Evolutionary conservation across 2,113 vertebrate species (phyloP).

Genomic region (Struthidea cinerea): DNA sequence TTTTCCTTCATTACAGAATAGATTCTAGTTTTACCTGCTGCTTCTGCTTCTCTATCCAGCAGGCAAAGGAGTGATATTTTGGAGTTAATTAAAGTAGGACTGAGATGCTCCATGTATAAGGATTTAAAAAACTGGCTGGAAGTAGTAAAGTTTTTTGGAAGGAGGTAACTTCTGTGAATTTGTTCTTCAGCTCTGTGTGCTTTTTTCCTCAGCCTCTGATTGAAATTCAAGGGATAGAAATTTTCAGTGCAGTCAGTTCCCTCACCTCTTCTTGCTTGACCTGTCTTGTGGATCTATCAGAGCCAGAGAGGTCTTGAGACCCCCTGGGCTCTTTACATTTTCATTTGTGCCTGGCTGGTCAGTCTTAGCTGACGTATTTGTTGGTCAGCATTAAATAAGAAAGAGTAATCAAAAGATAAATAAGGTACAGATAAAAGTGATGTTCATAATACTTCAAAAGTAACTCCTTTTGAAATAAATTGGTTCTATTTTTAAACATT

Average conservation of each 20-base stretch:
- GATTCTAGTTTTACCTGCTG: neutral
- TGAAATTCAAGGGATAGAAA: constrained; percentile 21
- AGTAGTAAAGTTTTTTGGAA: neutral
- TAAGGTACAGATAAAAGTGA: neutral
- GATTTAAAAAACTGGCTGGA: neutral
- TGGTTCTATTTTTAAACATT: neutral
- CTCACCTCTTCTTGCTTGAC: constrained; percentile 33
- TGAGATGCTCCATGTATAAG: neutral
- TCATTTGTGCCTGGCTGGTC: constrained; percentile 12
- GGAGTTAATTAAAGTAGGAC: neutral
- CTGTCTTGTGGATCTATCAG: constrained; percentile 6
- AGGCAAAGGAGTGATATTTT: neutral
- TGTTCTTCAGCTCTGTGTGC: neutral
- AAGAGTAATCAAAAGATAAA: neutral
- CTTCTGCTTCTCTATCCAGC: neutral
- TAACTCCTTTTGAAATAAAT: neutral
- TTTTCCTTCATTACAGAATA: neutral
- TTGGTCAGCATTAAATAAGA: neutral
- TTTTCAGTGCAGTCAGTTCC: neutral
- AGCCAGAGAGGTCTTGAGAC: neutral
- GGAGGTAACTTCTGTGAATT: neutral
- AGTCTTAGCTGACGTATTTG: neutral
- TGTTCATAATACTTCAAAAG: neutral
- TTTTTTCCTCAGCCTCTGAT: neutral
- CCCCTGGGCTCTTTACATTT: neutral